A percentile compares a stretch with the other conserved stretches of the same genome.
These are phyloP conservation scores for Hymenopus coronatus DNA, from an alignment of 2,888 invertebrate species.

Conservation along the genomic window DNA sequence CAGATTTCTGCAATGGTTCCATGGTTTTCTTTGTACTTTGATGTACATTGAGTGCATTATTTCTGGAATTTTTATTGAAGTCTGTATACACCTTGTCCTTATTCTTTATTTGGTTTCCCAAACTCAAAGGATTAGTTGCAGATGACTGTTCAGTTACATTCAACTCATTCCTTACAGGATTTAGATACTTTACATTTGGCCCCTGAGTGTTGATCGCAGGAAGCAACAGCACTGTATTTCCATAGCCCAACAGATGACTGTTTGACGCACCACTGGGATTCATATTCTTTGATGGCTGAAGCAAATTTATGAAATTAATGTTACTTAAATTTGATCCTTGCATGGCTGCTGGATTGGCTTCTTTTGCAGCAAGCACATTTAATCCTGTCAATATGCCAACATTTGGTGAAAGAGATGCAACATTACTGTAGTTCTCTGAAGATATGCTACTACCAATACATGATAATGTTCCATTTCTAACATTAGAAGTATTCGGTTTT, in stretches of 20 bases:
- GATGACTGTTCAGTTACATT: background rate
- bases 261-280: background rate
- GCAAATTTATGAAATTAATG: background rate
- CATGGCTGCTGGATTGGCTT: background rate
- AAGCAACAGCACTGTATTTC: background rate
- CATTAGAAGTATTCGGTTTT: background rate
- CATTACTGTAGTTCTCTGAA: no score
- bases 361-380: background rate
- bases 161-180: background rate
- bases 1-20: background rate
- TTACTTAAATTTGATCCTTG: background rate
- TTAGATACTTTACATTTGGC: background rate
- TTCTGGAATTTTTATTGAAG: background rate
- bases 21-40: background rate
- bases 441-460: no score
- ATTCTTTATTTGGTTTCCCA: background rate
- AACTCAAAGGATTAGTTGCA: background rate
- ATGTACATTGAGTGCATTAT: background rate
- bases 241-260: background rate
- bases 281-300: background rate
- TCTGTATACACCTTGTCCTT: background rate
- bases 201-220: background rate
- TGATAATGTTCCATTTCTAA: no score
- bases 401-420: background rate
- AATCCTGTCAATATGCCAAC: background rate